phyloP scores from a whole-genome alignment of 2,888 invertebrate species.

The Parochlus steinenii region DNA sequence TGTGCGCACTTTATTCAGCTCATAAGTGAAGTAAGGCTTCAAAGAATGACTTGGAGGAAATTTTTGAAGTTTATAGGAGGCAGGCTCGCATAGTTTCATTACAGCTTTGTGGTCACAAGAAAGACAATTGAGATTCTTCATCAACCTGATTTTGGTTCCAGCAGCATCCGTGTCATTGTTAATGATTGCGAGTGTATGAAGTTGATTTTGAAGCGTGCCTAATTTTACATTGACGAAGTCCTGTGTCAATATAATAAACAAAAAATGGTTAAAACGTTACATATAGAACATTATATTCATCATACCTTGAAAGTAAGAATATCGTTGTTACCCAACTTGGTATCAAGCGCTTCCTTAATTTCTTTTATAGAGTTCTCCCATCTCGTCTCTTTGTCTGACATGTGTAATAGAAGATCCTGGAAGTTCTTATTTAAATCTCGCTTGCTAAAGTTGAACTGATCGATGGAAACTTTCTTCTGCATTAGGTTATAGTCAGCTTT shows the following conservation, averaged over 20 bases:
- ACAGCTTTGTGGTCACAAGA: constrained; percentile 60
- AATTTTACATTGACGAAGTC: constrained; percentile 44
- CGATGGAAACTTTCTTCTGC: constrained; percentile 54
- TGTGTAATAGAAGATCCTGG: constrained; percentile 43
- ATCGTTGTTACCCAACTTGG: constrained; percentile 48
- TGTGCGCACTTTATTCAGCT: constrained; percentile 40
- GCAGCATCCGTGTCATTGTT: constrained; percentile 52
- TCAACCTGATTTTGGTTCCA: constrained; percentile 46
- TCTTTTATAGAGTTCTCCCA: constrained; percentile 50
- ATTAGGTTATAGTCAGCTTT: constrained; percentile 54
- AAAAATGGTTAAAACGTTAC: no score
- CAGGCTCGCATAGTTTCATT: constrained; percentile 42
- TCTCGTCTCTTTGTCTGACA: constrained; percentile 37
- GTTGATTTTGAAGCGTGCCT: constrained; percentile 40
- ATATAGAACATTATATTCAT: no score
- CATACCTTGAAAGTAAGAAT: constrained; percentile 44
- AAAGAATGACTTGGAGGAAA: constrained; percentile 41
- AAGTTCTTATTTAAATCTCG: constrained; percentile 46
- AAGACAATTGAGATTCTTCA: constrained; percentile 58
- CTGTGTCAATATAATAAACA: no score
- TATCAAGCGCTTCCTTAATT: constrained; percentile 47
- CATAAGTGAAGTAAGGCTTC: constrained; percentile 55
- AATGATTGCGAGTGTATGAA: constrained; percentile 40
- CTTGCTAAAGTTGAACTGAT: constrained; percentile 51
- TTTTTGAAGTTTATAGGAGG: constrained; percentile 33